Percentiles rank a stretch among this genome's conserved stretches.
Evolutionary conservation across 2,113 vertebrate species (phyloP).

Genomic region (Crotophaga sulcirostris): DNA sequence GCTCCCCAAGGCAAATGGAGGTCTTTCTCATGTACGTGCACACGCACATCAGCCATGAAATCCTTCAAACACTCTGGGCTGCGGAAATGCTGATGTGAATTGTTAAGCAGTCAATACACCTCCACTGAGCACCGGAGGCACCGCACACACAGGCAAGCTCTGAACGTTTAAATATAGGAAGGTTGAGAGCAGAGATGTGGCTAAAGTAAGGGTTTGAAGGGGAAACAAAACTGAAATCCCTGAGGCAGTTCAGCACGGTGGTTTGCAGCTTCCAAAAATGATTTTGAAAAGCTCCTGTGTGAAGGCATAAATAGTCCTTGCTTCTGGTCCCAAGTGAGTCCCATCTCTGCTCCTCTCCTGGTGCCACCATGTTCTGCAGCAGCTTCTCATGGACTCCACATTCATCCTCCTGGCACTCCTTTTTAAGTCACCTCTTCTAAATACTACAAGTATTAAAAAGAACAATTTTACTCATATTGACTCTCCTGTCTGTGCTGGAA

Average conservation of each 20-base stretch:
- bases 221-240: neutral
- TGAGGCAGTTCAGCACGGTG: neutral
- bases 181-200: accelerated
- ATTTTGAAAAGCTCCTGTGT: neutral
- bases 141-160: accelerated
- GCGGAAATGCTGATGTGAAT: accelerated
- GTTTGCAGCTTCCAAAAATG: neutral
- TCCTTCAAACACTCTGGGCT: neutral
- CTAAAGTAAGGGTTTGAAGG: neutral
- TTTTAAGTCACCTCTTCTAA: neutral
- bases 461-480: neutral
- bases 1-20: accelerated
- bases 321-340: neutral
- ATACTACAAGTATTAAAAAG: neutral
- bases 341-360: neutral
- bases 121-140: accelerated
- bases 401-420: neutral
- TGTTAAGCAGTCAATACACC: neutral
- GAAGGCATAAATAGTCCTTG: neutral
- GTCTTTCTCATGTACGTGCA: accelerated
- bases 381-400: neutral
- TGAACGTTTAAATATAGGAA: accelerated
- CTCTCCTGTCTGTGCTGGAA: neutral
- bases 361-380: neutral
- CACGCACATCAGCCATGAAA: neutral